These are phyloP conservation scores for Herpetotheres cachinnans DNA, from an alignment of 2,113 vertebrate species.

Conservation along the genomic window DNA sequence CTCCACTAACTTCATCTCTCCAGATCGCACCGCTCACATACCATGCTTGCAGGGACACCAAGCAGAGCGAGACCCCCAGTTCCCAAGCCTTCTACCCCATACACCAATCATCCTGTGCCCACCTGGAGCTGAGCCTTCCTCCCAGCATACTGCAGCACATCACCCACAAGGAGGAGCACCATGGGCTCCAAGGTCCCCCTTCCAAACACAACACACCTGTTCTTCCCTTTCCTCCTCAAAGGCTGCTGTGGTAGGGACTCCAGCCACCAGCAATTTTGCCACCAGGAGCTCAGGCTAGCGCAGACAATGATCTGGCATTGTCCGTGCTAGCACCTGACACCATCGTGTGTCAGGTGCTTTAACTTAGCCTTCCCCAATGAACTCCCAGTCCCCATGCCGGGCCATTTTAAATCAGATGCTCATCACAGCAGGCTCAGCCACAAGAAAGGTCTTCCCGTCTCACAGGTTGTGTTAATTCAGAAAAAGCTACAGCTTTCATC, in stretches of 20 bases:
- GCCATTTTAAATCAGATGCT: not conserved
- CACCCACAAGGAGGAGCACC: accelerated
- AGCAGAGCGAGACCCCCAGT: not conserved
- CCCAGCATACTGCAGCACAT: not conserved
- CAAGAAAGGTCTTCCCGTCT: not conserved
- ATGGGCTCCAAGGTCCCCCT: not conserved
- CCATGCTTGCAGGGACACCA: not conserved
- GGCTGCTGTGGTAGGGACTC: not conserved
- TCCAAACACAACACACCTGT: not conserved
- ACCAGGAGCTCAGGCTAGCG: not conserved
- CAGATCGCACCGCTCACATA: not conserved
- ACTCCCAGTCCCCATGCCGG: not conserved
- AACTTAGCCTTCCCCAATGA: not conserved
- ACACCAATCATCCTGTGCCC: accelerated
- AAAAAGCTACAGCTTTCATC: not conserved
- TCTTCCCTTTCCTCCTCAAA: not conserved
- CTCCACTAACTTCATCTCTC: not conserved
- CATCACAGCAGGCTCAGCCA: not conserved
- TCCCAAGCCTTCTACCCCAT: not conserved
- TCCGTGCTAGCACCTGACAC: not conserved
- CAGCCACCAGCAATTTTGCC: not conserved
- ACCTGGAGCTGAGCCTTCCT: not conserved
- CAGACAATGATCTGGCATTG: not conserved
- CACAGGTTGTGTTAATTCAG: not conserved
- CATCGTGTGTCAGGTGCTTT: not conserved